phyloP scores from a whole-genome alignment of 2,797 vertebrate species.

The Paratrypauchen microcephalus region DNA sequence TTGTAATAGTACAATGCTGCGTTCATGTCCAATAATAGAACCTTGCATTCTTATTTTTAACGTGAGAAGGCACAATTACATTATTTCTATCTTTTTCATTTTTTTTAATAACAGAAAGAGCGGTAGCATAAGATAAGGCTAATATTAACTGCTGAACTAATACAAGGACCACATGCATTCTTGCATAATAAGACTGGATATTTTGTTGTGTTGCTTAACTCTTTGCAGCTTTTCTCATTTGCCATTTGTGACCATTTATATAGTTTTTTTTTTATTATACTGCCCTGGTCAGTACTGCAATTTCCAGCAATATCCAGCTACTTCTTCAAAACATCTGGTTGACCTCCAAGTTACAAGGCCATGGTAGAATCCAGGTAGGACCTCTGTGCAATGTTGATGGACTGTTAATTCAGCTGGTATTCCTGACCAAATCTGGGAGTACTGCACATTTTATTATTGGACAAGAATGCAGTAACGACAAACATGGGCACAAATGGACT shows the following conservation, averaged over 20 bases:
- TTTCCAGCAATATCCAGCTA: not conserved
- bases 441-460: conserved; percentile 3
- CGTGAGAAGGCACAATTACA: not conserved
- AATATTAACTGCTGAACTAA: too few relatives aligned
- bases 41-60: not conserved
- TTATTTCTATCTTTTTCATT: not conserved
- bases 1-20: conserved; percentile 28
- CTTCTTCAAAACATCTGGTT: not conserved
- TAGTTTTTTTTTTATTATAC: too few relatives aligned
- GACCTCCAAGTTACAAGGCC: not conserved
- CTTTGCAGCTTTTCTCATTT: too few relatives aligned
- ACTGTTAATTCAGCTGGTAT: too few relatives aligned
- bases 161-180: too few relatives aligned
- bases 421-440: not conserved
- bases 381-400: not conserved
- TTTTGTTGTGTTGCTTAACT: too few relatives aligned
- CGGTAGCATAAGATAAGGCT: too few relatives aligned
- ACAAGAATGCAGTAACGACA: conserved; percentile 39
- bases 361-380: not conserved
- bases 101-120: not conserved
- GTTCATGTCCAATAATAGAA: conserved; percentile 37
- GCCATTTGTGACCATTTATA: too few relatives aligned
- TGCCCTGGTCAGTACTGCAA: not conserved
- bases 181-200: too few relatives aligned
- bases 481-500: conserved; percentile 11